These are phyloP conservation scores for Dorcus hopei DNA, from an alignment of 2,888 invertebrate species.

Conservation along the genomic window DNA sequence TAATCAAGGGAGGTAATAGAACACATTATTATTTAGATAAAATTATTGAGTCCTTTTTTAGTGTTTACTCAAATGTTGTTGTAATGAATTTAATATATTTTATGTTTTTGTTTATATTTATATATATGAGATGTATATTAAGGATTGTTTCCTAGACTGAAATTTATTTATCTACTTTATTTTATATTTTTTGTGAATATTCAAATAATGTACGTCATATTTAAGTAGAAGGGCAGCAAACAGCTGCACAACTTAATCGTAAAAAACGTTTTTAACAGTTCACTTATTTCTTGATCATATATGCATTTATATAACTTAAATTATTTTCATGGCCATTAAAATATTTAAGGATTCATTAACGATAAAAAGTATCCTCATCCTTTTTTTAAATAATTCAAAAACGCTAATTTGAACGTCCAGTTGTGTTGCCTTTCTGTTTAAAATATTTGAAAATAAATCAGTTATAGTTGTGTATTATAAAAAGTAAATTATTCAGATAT, in stretches of 20 bases:
- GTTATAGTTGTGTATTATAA: background rate
- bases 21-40: constrained; percentile 14
- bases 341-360: no score
- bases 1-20: constrained; percentile 45
- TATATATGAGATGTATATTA: constrained; percentile 19
- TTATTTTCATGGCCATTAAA: no score
- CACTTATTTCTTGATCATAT: no score
- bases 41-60: constrained; percentile 17
- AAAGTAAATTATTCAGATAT: background rate
- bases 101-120: constrained; percentile 39
- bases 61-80: constrained; percentile 28
- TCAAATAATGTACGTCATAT: background rate
- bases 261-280: background rate
- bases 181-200: background rate
- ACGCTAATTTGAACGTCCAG: no score
- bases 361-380: no score
- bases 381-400: no score
- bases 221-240: background rate
- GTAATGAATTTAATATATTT: constrained; percentile 40
- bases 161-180: constrained; percentile 28
- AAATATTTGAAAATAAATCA: background rate
- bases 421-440: background rate
- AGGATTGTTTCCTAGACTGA: constrained; percentile 29
- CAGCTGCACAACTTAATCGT: background rate
- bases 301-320: background rate